A percentile compares a stretch with the other conserved stretches of the same genome.
These are phyloP conservation scores for Diuraphis noxia DNA, from an alignment of 1,140 invertebrate genomes.

Conservation along the genomic window DNA sequence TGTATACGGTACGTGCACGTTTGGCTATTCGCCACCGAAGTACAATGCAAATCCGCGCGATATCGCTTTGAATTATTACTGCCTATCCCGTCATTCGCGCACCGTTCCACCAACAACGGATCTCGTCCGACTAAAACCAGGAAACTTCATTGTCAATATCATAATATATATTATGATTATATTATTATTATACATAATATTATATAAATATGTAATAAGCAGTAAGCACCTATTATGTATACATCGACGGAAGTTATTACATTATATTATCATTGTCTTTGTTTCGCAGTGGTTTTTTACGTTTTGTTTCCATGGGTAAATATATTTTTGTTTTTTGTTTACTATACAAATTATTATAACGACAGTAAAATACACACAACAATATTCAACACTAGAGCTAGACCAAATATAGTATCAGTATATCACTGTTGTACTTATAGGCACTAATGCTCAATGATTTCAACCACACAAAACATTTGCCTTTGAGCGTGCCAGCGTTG, in stretches of 20 bases:
- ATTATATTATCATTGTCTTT: not conserved
- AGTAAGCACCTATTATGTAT: not conserved
- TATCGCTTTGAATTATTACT: conserved; percentile 19
- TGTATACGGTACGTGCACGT: not conserved
- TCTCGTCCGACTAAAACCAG: conserved; percentile 6
- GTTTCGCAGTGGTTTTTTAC: not conserved
- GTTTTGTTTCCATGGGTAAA: not conserved
- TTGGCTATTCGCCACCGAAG: not conserved
- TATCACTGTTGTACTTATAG: not conserved
- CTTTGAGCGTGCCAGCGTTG: not conserved
- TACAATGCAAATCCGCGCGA: not conserved
- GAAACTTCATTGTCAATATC: not conserved
- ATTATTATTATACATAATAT: too few relatives aligned
- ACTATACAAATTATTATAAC: not conserved
- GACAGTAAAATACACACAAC: not conserved
- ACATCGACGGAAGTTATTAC: not conserved
- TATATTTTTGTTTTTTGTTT: too few relatives aligned
- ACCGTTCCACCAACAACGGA: not conserved
- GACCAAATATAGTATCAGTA: not conserved
- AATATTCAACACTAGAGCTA: not conserved
- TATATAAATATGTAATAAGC: not conserved
- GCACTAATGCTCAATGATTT: not conserved
- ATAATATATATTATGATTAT: too few relatives aligned
- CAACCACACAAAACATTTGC: not conserved
- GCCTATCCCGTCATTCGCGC: not conserved